Evolutionary conservation across 1,140 invertebrate species (phyloP).

Genomic region (Ceratina calcarata): DNA sequence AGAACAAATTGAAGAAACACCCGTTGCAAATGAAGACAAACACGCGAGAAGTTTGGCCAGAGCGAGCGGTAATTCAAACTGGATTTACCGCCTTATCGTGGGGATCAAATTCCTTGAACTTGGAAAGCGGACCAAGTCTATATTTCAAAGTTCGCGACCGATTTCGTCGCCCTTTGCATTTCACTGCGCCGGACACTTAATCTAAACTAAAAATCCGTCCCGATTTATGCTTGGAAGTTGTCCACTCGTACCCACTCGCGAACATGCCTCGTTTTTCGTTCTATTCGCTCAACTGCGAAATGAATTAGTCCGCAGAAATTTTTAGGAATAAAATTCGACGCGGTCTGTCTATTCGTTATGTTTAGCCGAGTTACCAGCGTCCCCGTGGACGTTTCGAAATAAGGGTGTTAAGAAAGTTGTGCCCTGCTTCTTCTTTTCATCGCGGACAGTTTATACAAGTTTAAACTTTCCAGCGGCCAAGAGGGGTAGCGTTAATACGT

Average conservation of each 20-base stretch:
- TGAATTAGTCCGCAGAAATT: background rate
- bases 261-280: no score
- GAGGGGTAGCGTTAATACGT: background rate
- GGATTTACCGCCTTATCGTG: conserved; percentile 7
- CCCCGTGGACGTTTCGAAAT: background rate
- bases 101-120: conserved; percentile 1
- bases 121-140: background rate
- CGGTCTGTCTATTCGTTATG: background rate
- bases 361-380: background rate
- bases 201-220: background rate
- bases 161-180: background rate
- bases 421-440: background rate
- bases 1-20: conserved; percentile 8
- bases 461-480: background rate
- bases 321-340: background rate
- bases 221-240: background rate
- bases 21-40: conserved; percentile 23
- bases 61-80: background rate
- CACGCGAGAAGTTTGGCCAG: background rate
- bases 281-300: no score
- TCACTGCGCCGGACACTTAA: background rate
- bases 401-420: conserved; percentile 8
- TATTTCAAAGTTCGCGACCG: background rate
- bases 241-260: no score
- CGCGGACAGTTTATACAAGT: background rate